Percentiles rank a stretch among this genome's conserved stretches.
phyloP scores from a whole-genome alignment of 2,888 invertebrate genomes.

The Crematogaster levior region DNA sequence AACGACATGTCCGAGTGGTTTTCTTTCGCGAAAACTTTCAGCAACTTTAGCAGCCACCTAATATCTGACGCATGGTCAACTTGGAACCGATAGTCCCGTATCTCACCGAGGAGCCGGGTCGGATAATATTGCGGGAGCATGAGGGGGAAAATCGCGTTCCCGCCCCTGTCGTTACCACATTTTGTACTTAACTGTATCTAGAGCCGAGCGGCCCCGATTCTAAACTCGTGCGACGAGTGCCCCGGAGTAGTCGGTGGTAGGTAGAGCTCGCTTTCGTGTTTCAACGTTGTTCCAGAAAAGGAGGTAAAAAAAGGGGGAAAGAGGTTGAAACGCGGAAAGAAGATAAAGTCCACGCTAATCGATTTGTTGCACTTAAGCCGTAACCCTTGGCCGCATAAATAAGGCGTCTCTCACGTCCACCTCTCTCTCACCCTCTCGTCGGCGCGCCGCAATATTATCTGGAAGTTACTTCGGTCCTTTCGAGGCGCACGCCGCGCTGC shows the following conservation, averaged over 20 bases:
- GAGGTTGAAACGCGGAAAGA: constrained; percentile 38
- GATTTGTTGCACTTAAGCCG: constrained; percentile 47
- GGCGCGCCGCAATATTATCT: constrained; percentile 38
- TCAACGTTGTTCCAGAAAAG: constrained; percentile 43
- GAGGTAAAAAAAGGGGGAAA: neutral
- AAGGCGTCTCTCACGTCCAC: constrained; percentile 20
- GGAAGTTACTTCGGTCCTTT: constrained; percentile 1
- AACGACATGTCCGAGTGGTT: constrained; percentile 41
- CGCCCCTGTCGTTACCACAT: constrained; percentile 44
- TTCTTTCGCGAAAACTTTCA: neutral
- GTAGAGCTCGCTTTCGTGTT: constrained; percentile 32
- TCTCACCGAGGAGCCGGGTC: constrained; percentile 8
- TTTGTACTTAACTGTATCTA: constrained; percentile 42
- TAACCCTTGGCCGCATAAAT: constrained; percentile 33
- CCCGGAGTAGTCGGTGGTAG: neutral
- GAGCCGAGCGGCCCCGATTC: constrained; percentile 38
- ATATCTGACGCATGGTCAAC: constrained; percentile 31
- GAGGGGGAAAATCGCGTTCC: constrained; percentile 31
- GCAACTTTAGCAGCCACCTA: neutral
- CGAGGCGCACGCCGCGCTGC: neutral
- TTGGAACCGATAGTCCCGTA: constrained; percentile 7
- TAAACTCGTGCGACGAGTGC: constrained; percentile 2
- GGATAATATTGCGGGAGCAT: constrained; percentile 11
- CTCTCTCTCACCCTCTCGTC: neutral
- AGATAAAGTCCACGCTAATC: constrained; percentile 48